Percentiles rank a stretch among this genome's conserved stretches.
Conservation (phyloP, 2,888 invertebrate genomes). For the Harpagoxenus sublaevis region DNA sequence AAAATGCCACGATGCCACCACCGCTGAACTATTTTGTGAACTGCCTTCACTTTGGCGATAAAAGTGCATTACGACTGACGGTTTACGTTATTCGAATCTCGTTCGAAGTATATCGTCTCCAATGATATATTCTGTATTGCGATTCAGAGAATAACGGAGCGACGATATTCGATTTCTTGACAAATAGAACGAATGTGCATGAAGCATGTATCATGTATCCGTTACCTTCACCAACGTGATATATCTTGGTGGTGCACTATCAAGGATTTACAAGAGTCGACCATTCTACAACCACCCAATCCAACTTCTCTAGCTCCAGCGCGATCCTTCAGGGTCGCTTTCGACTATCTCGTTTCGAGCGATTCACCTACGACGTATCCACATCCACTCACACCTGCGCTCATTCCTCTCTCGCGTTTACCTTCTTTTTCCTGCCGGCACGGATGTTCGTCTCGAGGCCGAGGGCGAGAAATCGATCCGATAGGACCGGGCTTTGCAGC, state of each 20-base stretch:
- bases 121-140: conserved; percentile 30
- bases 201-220: conserved; percentile 14
- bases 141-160: conserved; percentile 14
- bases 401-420: conserved; percentile 24
- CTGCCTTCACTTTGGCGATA: background rate
- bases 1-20: background rate
- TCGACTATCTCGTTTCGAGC: conserved; percentile 67
- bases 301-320: conserved; percentile 28
- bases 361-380: conserved; percentile 51
- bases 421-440: conserved; percentile 53
- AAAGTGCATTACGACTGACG: conserved; percentile 6
- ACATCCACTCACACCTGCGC: conserved; percentile 43
- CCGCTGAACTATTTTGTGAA: background rate
- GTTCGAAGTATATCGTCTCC: background rate
- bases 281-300: conserved; percentile 35
- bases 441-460: conserved; percentile 62
- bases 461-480: conserved; percentile 65
- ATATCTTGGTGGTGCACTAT: conserved; percentile 39
- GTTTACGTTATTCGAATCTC: conserved; percentile 7
- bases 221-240: conserved; percentile 14
- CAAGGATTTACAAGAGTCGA: conserved; percentile 55
- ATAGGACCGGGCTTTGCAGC: conserved; percentile 49
- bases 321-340: conserved; percentile 64
- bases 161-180: conserved; percentile 29
- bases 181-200: conserved; percentile 29